Base-by-base conservation (phyloP, 2,797 vertebrate species). In the Ambastaia sidthimunki region DNA sequence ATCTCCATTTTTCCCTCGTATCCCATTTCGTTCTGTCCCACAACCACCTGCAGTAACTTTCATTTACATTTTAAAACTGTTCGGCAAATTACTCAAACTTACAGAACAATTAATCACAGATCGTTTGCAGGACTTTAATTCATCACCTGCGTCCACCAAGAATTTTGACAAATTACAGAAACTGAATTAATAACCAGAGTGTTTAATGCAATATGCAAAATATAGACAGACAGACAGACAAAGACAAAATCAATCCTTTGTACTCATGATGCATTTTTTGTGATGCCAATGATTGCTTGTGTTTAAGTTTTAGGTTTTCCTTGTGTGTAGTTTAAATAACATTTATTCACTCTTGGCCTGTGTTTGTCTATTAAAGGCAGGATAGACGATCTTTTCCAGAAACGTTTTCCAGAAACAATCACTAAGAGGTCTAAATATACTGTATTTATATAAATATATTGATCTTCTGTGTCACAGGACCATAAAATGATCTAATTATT, bases 311-410 rank as follows among this genome's bases (percentile, higher is more conserved):
- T 37, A 57, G 68, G 48, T 57, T 81, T 69, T 54, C 44, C 9
- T 6, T 37, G 37, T 44, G 50, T 52, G 37, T 31, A 70, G 69
- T 76, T 74, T 74, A 63, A 71, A 82, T 41, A 77, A 63, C 74
- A 82, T 63, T 71, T 59, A 59, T 52, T 72, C 54, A 60, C 37
- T 78, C 67, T 78, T 72, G 76, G 67, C 52, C 79, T 52, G 52
- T 50, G 50, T 41, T 76, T 9, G 9, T 2, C 7, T 41, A 10
- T 41, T 41, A 41, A 41, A 41, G 7, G 37, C 37, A 41, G 37
- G 37, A 9, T 41, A 41, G 37, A 41, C 9, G 2, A 41, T 9
- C 37, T 41, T 41, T 41, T 41, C 1, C 9, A 41, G 9, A 41
- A 41, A 41, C 9, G 9, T 41, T 41, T 41, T 10, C 9, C 37